A percentile compares a stretch with the other conserved stretches of the same genome.
Conservation (phyloP, 2,797 vertebrate species). For the Melanotaenia maccullochi region DNA sequence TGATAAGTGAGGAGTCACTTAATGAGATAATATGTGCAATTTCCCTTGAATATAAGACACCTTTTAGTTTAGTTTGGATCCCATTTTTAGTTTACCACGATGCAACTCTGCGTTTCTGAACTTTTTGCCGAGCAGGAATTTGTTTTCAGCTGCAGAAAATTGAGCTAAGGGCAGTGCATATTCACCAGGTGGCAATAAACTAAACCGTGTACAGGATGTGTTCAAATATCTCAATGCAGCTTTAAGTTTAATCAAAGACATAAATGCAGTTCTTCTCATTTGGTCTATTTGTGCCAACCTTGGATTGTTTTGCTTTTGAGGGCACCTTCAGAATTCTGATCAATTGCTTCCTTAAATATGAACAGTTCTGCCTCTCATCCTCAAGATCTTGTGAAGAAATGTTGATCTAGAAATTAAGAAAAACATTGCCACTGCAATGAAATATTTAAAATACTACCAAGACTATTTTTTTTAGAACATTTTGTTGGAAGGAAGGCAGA, state of each 20-base stretch:
- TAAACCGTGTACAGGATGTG: background rate
- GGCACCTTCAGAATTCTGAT: constrained; percentile 81
- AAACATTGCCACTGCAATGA: background rate
- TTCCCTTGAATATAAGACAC: background rate
- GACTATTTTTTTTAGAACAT: background rate
- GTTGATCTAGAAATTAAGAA: constrained; percentile 78
- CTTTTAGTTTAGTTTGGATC: background rate
- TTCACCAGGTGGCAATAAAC: background rate
- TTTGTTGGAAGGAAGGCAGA: background rate
- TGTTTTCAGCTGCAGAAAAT: background rate
- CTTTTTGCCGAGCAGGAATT: background rate
- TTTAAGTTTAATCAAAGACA: constrained; percentile 19
- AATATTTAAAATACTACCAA: background rate
- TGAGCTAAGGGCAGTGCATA: background rate
- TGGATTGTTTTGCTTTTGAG: constrained; percentile 64
- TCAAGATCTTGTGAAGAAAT: constrained; percentile 85
- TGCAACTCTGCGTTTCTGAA: background rate
- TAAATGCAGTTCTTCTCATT: background rate
- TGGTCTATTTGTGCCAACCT: constrained; percentile 73
- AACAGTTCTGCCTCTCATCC: constrained; percentile 85
- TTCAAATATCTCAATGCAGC: constrained; percentile 7
- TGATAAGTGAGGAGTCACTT: no score
- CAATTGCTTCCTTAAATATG: constrained; percentile 86
- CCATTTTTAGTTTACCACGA: background rate
- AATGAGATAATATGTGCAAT: background rate